A percentile compares a stretch with the other conserved stretches of the same genome.
phyloP scores from a whole-genome alignment of 1,140 invertebrate genomes.

The Heliconius eleuchia region DNA sequence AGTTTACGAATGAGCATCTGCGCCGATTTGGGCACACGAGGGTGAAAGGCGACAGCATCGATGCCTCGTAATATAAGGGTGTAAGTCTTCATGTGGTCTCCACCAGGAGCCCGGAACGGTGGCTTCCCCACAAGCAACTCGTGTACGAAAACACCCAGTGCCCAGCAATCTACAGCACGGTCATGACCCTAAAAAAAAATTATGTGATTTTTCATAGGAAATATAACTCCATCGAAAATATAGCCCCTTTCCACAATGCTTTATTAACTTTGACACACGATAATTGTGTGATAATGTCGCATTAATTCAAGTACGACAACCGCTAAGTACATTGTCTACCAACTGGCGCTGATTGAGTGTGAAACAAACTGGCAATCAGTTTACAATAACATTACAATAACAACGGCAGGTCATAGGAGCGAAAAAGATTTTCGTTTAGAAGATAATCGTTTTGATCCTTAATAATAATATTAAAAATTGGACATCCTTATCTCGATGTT shows the following conservation, averaged over 20 bases:
- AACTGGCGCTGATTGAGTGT: no score
- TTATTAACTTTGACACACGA: no score
- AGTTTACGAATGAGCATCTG: constrained; percentile 93
- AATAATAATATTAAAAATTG: neutral
- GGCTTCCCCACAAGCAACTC: constrained; percentile 96
- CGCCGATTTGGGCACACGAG: constrained; percentile 89
- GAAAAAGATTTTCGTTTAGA: no score
- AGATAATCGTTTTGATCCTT: no score
- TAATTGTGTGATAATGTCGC: no score
- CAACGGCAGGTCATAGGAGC: no score
- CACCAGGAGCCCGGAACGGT: constrained; percentile 93
- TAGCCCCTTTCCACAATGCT: no score
- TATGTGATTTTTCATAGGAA: neutral
- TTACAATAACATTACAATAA: no score
- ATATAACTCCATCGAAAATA: neutral
- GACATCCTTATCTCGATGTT: no score
- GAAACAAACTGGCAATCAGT: no score
- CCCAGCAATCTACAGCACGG: constrained; percentile 97
- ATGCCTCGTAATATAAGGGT: constrained; percentile 97
- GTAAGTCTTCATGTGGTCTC: constrained; percentile 97
- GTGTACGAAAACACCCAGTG: constrained; percentile 94
- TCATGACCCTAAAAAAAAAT: constrained; percentile 87
- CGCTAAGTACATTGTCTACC: no score
- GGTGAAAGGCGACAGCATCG: constrained; percentile 93
- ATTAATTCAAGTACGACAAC: no score